phyloP scores from a whole-genome alignment of 37 sponge, comb jelly and placozoan genomes.

The Geodia barretti region DNA sequence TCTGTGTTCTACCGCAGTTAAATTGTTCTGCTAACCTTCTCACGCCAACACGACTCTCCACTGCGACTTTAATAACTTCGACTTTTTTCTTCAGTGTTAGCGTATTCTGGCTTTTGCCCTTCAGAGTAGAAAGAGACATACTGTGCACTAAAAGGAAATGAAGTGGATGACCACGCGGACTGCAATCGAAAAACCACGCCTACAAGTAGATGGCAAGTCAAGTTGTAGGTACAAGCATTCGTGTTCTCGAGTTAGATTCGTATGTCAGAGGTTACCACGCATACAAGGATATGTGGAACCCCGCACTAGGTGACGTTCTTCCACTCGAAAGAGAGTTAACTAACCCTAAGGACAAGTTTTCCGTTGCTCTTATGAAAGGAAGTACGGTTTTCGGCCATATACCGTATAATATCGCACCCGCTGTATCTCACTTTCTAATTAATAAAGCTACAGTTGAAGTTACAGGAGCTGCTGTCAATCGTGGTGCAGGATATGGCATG shows the following conservation, averaged over 20 bases:
- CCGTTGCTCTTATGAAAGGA: conserved; percentile 36
- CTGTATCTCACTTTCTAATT: conserved; percentile 28
- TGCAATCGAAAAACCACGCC: background rate
- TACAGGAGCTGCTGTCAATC: conserved; percentile 49
- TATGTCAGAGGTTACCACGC: conserved; percentile 48
- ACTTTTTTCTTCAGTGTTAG: conserved; percentile 8
- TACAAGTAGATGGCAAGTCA: background rate
- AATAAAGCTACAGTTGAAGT: conserved; percentile 52
- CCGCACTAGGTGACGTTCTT: conserved; percentile 19
- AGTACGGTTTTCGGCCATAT: conserved; percentile 39
- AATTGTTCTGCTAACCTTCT: conserved; percentile 43
- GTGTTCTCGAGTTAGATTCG: conserved; percentile 2
- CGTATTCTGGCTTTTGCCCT: background rate
- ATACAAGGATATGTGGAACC: conserved; percentile 49
- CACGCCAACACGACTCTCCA: background rate
- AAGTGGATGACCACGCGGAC: conserved; percentile 10
- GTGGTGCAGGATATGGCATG: conserved; percentile 62
- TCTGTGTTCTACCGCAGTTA: conserved; percentile 60
- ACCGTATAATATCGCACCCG: conserved; percentile 34
- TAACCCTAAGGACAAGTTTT: conserved; percentile 26
- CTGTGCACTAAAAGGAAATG: background rate
- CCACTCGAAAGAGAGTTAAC: conserved; percentile 23
- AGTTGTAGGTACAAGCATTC: background rate
- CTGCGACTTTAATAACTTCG: conserved; percentile 6
- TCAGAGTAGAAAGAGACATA: background rate